These are phyloP conservation scores for Trinorchestia longiramus DNA, from an alignment of 1,140 invertebrate genomes.

Conservation along the genomic window DNA sequence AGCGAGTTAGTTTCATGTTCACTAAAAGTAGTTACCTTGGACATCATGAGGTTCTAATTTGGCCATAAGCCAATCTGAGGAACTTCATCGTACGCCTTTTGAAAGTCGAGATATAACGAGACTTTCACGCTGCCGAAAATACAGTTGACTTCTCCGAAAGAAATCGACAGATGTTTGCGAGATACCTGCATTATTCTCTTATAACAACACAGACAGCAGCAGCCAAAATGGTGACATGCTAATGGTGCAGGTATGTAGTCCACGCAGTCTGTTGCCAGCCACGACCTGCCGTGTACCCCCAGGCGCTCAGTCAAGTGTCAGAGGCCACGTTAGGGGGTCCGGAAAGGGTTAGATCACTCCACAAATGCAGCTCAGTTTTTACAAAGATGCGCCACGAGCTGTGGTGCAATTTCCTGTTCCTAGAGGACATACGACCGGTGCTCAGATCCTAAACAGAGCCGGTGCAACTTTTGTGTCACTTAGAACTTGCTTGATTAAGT, in stretches of 20 bases:
- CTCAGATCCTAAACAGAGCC: background rate
- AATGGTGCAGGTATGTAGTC: background rate
- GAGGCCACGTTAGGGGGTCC: background rate
- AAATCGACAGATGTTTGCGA: no score
- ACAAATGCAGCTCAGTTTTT: background rate
- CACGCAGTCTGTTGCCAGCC: background rate
- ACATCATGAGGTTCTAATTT: no score
- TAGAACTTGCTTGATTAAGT: background rate
- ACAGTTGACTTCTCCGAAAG: no score
- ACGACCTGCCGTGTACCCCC: background rate
- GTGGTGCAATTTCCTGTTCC: conserved; percentile 15
- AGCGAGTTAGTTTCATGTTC: no score
- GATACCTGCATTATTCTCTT: no score
- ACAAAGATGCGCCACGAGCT: background rate
- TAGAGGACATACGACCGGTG: background rate
- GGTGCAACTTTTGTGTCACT: background rate
- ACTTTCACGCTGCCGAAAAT: no score
- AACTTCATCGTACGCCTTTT: no score
- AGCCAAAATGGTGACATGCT: background rate
- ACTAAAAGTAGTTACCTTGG: no score
- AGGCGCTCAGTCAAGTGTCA: background rate
- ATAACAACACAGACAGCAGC: background rate
- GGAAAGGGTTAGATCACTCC: background rate
- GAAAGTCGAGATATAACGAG: no score
- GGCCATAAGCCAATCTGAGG: no score